Conservation (phyloP, 2,113 vertebrate genomes). For the Paraplagusia blochii region DNA sequence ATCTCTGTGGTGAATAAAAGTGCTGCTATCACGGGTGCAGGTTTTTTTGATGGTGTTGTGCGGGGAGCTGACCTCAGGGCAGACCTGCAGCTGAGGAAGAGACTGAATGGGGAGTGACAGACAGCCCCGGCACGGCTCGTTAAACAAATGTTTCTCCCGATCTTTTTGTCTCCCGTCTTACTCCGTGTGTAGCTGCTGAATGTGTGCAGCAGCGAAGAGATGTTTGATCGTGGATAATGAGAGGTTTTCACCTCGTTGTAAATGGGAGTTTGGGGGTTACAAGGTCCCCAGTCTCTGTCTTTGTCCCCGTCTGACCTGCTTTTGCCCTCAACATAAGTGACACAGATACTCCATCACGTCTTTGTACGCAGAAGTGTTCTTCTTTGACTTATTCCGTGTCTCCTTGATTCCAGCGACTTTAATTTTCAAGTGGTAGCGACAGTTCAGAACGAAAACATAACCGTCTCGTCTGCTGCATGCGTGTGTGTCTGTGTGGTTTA, state of each 20-base stretch:
- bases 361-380: constrained; percentile 26
- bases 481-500: constrained; percentile 21
- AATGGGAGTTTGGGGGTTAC: constrained; percentile 52
- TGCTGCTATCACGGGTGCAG: constrained; percentile 39
- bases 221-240: constrained; percentile 55
- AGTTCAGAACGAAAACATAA: no score
- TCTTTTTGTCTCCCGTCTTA: constrained; percentile 52
- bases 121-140: constrained; percentile 49
- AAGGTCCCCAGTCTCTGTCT: constrained; percentile 45
- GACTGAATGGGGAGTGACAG: constrained; percentile 57
- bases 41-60: constrained; percentile 53
- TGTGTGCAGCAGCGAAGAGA: constrained; percentile 26
- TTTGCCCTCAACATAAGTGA: constrained; percentile 43
- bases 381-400: constrained; percentile 28
- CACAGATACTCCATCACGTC: constrained; percentile 30
- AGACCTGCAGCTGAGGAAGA: constrained; percentile 47
- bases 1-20: constrained; percentile 69
- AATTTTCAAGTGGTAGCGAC: constrained; percentile 2
- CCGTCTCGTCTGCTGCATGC: constrained; percentile 1
- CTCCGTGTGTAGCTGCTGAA: constrained; percentile 38
- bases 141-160: constrained; percentile 64
- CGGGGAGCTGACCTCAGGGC: constrained; percentile 59
- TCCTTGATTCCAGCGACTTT: background rate
- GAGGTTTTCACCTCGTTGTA: constrained; percentile 60
- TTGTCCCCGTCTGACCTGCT: constrained; percentile 56